Evolutionary conservation across 2,888 invertebrate genomes (phyloP).

Genomic region (Zygothrica quintamaculata): DNA sequence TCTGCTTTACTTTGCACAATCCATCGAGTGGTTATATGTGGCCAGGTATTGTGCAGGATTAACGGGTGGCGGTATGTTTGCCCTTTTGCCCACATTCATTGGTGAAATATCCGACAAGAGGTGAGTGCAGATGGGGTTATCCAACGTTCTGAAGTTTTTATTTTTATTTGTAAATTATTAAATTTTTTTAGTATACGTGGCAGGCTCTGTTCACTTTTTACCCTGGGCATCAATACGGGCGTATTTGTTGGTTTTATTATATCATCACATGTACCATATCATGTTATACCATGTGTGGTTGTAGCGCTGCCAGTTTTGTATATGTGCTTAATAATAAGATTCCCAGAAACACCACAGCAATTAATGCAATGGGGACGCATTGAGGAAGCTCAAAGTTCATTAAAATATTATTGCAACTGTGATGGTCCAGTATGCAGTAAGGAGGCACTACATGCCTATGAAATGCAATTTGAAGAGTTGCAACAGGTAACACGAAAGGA

Average conservation of each 20-base stretch:
- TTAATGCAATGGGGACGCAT: slow-evolving; percentile 57
- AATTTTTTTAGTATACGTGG: slow-evolving; percentile 75
- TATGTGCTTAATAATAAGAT: slow-evolving; percentile 47
- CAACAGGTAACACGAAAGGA: slow-evolving; percentile 43
- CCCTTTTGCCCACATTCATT: slow-evolving; percentile 81
- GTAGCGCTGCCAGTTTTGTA: slow-evolving; percentile 66
- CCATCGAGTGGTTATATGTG: slow-evolving; percentile 79
- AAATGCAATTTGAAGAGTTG: slow-evolving; percentile 57
- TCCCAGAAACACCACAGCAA: slow-evolving; percentile 75
- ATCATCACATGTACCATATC: slow-evolving; percentile 66
- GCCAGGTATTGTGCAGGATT: slow-evolving; percentile 79
- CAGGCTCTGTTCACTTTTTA: slow-evolving; percentile 74
- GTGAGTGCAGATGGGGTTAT: slow-evolving; percentile 66
- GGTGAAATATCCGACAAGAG: slow-evolving; percentile 82
- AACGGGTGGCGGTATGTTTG: slow-evolving; percentile 81
- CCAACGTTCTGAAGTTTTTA: no score
- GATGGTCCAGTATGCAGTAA: slow-evolving; percentile 50
- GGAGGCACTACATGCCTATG: slow-evolving; percentile 58
- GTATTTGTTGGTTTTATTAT: slow-evolving; percentile 67
- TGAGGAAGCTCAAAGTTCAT: slow-evolving; percentile 60
- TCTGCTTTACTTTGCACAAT: slow-evolving; percentile 74
- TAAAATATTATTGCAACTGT: slow-evolving; percentile 69
- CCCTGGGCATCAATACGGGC: slow-evolving; percentile 65
- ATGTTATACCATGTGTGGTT: slow-evolving; percentile 63
- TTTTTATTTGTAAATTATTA: not conserved